These are phyloP conservation scores for Dyspetes luteomarginatus DNA, from an alignment of 2,888 invertebrate genomes.

Conservation along the genomic window DNA sequence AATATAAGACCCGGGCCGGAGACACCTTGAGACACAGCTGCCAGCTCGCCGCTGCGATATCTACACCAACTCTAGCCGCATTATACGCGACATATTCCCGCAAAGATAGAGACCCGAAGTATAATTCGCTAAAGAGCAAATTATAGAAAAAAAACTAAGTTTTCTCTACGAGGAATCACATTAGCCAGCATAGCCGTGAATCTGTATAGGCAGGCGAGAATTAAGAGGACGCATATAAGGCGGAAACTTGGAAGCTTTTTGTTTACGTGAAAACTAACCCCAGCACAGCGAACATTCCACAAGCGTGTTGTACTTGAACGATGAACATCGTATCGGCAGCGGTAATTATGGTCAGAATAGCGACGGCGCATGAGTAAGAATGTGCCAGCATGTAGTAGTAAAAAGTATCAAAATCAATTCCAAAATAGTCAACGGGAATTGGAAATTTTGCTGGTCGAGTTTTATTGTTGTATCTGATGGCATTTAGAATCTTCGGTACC, in stretches of 20 bases:
- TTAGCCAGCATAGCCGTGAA: no score
- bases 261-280: slow-evolving; percentile 30
- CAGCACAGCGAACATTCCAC: slow-evolving; percentile 49
- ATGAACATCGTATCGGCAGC: slow-evolving; percentile 56
- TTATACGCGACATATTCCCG: no score
- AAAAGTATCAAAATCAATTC: slow-evolving; percentile 31
- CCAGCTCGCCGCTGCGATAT: no score
- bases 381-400: slow-evolving; percentile 50
- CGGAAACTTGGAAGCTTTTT: background rate
- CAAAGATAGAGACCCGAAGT: no score
- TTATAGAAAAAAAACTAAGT: no score
- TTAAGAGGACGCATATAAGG: no score
- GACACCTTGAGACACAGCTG: no score
- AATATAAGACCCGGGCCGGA: no score
- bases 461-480: background rate
- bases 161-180: no score
- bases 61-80: no score
- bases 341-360: slow-evolving; percentile 30
- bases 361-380: slow-evolving; percentile 13
- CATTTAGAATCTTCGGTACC: slow-evolving; percentile 13
- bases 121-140: no score
- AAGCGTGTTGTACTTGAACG: slow-evolving; percentile 51
- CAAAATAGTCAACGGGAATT: slow-evolving; percentile 49
- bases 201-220: no score
- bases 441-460: slow-evolving; percentile 28